Conservation (phyloP, 2,888 invertebrate genomes). For the Phragmatobia fuliginosa region DNA sequence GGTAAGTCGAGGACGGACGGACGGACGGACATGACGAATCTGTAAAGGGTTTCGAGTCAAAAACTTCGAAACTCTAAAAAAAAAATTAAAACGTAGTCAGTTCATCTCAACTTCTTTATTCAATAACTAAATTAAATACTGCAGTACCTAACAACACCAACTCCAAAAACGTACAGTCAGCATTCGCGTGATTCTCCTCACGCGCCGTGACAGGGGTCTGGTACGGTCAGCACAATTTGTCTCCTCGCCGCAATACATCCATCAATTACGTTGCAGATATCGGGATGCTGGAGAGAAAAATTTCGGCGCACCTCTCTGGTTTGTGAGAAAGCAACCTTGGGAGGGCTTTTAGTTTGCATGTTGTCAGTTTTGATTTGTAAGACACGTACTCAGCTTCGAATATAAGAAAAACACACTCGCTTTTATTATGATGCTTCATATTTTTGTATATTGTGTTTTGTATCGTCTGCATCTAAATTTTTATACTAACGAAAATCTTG, state of each 20-base stretch:
- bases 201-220: conserved; percentile 64
- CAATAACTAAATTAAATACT: conserved; percentile 6
- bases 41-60: no score
- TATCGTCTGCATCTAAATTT: neutral
- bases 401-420: neutral
- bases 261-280: conserved; percentile 67
- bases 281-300: conserved; percentile 44
- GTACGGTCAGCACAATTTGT: conserved; percentile 68
- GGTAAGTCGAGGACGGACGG: no score
- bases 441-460: neutral
- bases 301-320: conserved; percentile 34
- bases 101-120: neutral
- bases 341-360: neutral
- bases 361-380: neutral
- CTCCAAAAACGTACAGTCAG: conserved; percentile 39
- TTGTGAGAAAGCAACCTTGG: conserved; percentile 18
- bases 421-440: neutral
- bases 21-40: no score
- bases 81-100: no score
- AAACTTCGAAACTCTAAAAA: no score
- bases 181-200: conserved; percentile 56
- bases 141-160: conserved; percentile 10
- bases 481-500: no score
- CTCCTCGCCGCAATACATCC: conserved; percentile 63
- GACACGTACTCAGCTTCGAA: neutral